Base-by-base conservation (phyloP, 2,888 invertebrate species). In the Sesia apiformis region DNA sequence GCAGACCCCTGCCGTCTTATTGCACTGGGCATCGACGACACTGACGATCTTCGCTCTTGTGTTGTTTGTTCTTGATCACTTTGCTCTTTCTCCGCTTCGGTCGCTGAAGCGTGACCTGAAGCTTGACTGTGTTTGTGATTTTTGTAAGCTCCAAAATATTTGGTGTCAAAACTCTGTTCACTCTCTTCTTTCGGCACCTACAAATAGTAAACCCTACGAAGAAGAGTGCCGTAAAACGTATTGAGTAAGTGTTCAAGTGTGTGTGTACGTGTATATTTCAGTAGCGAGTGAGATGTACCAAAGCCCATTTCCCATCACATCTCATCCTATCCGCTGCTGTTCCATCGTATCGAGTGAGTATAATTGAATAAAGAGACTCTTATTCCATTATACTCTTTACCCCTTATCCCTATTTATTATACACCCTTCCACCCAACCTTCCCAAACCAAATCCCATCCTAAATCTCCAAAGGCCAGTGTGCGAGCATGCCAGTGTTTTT, bases 121-220 rank as follows among this genome's bases (percentile, higher is more conserved):
- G 53, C 54, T 4, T 61, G 69, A 38, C 61, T 63, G 49, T 69
- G 68, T 38, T 63, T 67, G 2, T 70, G 58, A 55, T 81, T 72
- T 64, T 82, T 80, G 58, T 85, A 84, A 3, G 79, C 81, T 1
- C 74, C 77, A 63, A 88, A 88, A 65, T 86, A 88, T 74, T 87
- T 87, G 3, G 69, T 67, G 52, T 87, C 87, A 3, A 88, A 76
- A 60, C 87, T 87, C 62, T 85, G 78, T 53, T 88, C 87, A 53
- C 86, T 87, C 59, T 86, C 81, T 61, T 74, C 70, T 64, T 70
- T 63, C 3, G 79, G 70, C 49, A 85, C 66, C 86, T 85, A 52
- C 6, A 60, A 55, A 8, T 49, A 3, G 38, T 23, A 50, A 50
- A 50, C 7, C 3, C 38, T 46, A 23, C 23, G 2, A 23, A 23